These are phyloP conservation scores for Sebastes schlegelii DNA, from an alignment of 2,113 vertebrate species.

Conservation along the genomic window DNA sequence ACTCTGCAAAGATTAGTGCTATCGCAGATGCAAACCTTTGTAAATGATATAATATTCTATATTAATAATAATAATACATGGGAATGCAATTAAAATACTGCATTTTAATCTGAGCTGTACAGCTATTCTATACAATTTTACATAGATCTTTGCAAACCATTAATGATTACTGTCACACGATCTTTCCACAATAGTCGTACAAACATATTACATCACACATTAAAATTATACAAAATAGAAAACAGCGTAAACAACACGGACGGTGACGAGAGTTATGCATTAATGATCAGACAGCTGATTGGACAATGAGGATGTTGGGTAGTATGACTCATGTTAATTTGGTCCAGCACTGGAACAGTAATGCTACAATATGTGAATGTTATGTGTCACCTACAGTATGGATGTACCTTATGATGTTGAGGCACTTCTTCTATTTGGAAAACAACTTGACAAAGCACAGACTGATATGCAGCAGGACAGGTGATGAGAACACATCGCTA, in stretches of 20 bases:
- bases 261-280: slow-evolving; percentile 20
- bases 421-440: slow-evolving; percentile 69
- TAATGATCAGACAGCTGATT: slow-evolving; percentile 25
- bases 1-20: slow-evolving; percentile 71
- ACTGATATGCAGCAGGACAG: slow-evolving; percentile 26
- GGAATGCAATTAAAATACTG: slow-evolving; percentile 85
- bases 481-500: neutral
- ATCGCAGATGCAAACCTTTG: slow-evolving; percentile 63
- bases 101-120: slow-evolving; percentile 77
- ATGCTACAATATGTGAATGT: slow-evolving; percentile 40
- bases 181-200: slow-evolving; percentile 39
- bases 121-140: slow-evolving; percentile 76
- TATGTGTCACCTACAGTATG: slow-evolving; percentile 31
- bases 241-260: slow-evolving; percentile 41
- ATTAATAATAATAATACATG: slow-evolving; percentile 60
- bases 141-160: slow-evolving; percentile 45
- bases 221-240: slow-evolving; percentile 42
- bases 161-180: slow-evolving; percentile 38
- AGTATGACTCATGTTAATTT: slow-evolving; percentile 44
- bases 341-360: slow-evolving; percentile 47
- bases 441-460: slow-evolving; percentile 12
- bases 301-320: neutral
- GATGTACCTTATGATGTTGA: slow-evolving; percentile 60
- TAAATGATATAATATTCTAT: slow-evolving; percentile 71
- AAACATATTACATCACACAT: slow-evolving; percentile 38